Evolutionary conservation across 2,797 vertebrate genomes (phyloP), one percentile per base, ranked within the genome.

Genomic region (Poecile montanus): DNA sequence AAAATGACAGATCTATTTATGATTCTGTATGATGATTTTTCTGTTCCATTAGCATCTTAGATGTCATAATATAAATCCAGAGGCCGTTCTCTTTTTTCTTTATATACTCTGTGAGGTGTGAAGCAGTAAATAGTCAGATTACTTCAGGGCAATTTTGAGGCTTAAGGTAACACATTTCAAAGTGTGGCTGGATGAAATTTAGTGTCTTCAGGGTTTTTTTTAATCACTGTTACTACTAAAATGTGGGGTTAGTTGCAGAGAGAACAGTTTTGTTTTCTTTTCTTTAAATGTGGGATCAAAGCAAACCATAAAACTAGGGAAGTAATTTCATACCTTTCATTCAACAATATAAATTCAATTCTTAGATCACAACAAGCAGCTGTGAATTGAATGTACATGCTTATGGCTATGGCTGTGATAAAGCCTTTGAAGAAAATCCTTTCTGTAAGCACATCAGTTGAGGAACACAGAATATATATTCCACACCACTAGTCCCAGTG

Each of bases 1-100:
- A 96, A 96, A 92, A 96, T 96, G 85, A 86, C 87, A 94, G 77
- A 78, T 94, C 94, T 96, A 93, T 97, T 95, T 94, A 95, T 95
- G 76, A 74, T 73, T 95, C 88, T 92, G 29, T 89, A 70, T 88
- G 63, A 86, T 84, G 61, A 81, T 88, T 36, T 91, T 95, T 94
- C 70, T 32, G 93, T 91, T 67, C 84, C 84, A 88, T 94, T 95
- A 89, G 7, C 9, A 77, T 79, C 42, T 88, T 73, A 79, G 58
- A 19, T 65, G 61, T 61, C 57, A 68, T 40, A 44, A 51, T 48
- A 54, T 12, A 91, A 93, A 93, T 54, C 27, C 30, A 89, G 38
- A 80, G 38, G 14, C 6, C 12, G 5, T 56, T 62, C 38, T 44
- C 10, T 57, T 51, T 51, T 77, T 67, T 42, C 19, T 74, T 80